Evolutionary conservation across 1,140 invertebrate genomes (phyloP), one percentile per base, ranked within the genome.

Genomic region (Danaus melanippus): DNA sequence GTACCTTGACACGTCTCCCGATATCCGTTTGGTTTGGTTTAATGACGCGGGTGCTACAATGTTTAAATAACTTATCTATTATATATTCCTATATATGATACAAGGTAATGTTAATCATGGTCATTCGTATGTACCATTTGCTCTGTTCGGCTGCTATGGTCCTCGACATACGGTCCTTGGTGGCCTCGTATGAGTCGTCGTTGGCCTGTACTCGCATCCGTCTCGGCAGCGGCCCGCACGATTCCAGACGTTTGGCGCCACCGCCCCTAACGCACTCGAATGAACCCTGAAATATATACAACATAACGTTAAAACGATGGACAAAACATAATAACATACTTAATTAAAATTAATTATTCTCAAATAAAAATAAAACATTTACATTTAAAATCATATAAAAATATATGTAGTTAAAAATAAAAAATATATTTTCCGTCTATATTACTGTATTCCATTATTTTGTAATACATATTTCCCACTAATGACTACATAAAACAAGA

Each of bases 181-280:
- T 98, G 54, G 92, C 92, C 86, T 96, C 95, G 82, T 97, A 98
- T 53, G 97, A 94, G 88, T 98, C 96, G 79, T 98, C 96, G 66
- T 96, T 97, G 64, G 96, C 96, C 76, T 94, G 93, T 61, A 98
- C 93, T 52, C 93, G 91, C 91, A 98, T 95, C 77, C 94, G 94
- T 73, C 92, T 90, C 52, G 93, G 91, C 83, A 97, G 88, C 47
- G 92, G 89, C 53, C 96, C 96, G 76, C 96, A 90, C 58, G 92
- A 92, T 85, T 95, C 93, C 83, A 97, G 86, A 69, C 88, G 89
- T 65, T 90, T 88, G 54, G 84, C 83, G 53, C 79, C 76, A 9
- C 84, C 78, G 87, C 96, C 93, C 76, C 95, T 91, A 67, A 97
- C 90, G 85, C 95, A 97, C 85, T 97, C 96, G 87, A 97, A 95